Evolutionary conservation across 92 coral and sea anemone species (phyloP).

Genomic region (Chrysogorgia sp.): DNA sequence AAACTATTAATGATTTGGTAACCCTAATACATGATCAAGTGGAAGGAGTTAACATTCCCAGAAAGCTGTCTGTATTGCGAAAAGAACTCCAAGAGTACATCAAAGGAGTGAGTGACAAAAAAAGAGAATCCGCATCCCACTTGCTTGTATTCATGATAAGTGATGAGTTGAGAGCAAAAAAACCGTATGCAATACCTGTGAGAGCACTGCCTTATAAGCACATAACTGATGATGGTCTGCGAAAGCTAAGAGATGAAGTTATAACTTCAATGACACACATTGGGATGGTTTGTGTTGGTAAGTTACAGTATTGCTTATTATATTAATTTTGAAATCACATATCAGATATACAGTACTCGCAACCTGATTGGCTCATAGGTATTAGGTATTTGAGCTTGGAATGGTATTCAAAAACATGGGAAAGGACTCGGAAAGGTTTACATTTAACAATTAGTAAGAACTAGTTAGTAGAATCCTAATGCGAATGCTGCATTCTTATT

Average conservation of each 20-base stretch:
- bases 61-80: slow-evolving; percentile 18
- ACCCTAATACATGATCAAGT: background rate
- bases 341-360: too few relatives aligned
- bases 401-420: too few relatives aligned
- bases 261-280: slow-evolving; percentile 45
- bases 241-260: slow-evolving; percentile 53
- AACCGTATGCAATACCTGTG: slow-evolving; percentile 68
- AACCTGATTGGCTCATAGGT: too few relatives aligned
- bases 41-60: slow-evolving; percentile 1
- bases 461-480: too few relatives aligned
- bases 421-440: too few relatives aligned
- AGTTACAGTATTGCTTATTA: background rate
- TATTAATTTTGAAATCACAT: background rate
- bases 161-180: slow-evolving; percentile 61
- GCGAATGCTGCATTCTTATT: too few relatives aligned
- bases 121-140: slow-evolving; percentile 67
- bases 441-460: too few relatives aligned
- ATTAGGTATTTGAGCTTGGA: too few relatives aligned
- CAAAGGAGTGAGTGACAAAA: slow-evolving; percentile 53
- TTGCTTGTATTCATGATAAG: slow-evolving; percentile 67
- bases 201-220: slow-evolving; percentile 54
- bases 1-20: background rate
- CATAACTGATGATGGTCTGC: slow-evolving; percentile 51
- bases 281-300: slow-evolving; percentile 59
- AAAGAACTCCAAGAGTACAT: slow-evolving; percentile 49